phyloP scores from a whole-genome alignment of 2,888 invertebrate species.

The Hypselothyrea guttata region DNA sequence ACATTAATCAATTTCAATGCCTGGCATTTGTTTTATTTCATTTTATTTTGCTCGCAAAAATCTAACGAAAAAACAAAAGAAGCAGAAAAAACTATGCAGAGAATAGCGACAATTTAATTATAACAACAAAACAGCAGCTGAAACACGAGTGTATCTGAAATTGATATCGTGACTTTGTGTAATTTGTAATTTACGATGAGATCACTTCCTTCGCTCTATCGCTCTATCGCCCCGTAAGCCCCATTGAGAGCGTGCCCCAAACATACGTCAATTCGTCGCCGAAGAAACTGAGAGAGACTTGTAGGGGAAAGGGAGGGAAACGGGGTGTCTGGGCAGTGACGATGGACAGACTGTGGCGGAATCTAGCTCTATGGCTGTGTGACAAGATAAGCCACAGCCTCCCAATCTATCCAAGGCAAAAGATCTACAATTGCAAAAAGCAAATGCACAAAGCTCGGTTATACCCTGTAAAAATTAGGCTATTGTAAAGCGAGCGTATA shows the following conservation, averaged over 20 bases:
- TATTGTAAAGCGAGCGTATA: no score
- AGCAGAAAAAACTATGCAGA: slow-evolving; percentile 13
- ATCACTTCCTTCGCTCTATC: slow-evolving; percentile 66
- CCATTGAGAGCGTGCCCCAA: slow-evolving; percentile 30
- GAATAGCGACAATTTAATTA: slow-evolving; percentile 74
- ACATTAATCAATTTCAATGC: slow-evolving; percentile 74
- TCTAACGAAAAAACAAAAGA: neutral
- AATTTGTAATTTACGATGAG: slow-evolving; percentile 80
- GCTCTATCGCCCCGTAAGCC: slow-evolving; percentile 9
- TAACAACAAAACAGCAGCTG: slow-evolving; percentile 68
- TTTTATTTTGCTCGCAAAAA: slow-evolving; percentile 10
- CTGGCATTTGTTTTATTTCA: slow-evolving; percentile 29
- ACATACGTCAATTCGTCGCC: slow-evolving; percentile 71
- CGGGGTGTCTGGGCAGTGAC: slow-evolving; percentile 17
- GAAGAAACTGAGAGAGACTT: no score
- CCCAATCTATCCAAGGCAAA: neutral
- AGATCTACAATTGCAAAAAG: neutral
- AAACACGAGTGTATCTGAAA: slow-evolving; percentile 66
- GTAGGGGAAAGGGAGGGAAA: slow-evolving; percentile 4
- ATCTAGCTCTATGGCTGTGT: slow-evolving; percentile 38
- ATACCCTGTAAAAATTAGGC: no score
- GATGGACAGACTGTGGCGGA: neutral
- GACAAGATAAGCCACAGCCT: slow-evolving; percentile 66
- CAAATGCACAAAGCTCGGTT: neutral
- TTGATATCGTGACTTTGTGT: slow-evolving; percentile 79